Evolutionary conservation across 2,113 vertebrate species (phyloP).

Genomic region (Pontoporia blainvillei): DNA sequence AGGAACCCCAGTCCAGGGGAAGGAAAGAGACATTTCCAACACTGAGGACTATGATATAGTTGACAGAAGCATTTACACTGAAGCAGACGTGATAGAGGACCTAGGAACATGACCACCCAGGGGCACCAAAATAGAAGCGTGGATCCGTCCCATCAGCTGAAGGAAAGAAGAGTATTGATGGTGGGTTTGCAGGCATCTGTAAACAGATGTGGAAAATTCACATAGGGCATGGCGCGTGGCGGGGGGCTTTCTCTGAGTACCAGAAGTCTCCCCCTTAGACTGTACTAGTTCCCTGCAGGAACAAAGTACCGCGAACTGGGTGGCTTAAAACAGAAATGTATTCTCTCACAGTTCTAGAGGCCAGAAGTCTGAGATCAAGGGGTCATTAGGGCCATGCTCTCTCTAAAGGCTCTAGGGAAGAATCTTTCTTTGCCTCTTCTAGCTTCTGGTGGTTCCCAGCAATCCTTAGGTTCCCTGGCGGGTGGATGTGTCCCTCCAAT

Average conservation of each 20-base stretch:
- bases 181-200: neutral
- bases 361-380: neutral
- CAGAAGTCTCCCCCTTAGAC: neutral
- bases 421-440: neutral
- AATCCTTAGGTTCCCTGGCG: neutral
- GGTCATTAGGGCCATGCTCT: accelerated
- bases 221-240: accelerated
- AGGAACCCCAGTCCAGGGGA: neutral
- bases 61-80: neutral
- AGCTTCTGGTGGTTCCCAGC: neutral
- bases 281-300: accelerated
- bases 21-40: neutral
- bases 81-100: neutral
- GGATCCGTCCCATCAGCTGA: neutral
- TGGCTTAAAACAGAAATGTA: neutral
- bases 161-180: neutral
- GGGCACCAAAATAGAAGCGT: neutral
- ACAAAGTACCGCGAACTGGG: neutral
- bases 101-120: accelerated
- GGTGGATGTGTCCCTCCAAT: accelerated
- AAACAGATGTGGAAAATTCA: neutral
- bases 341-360: neutral
- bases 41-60: accelerated
- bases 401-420: too few relatives aligned
- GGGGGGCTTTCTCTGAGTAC: neutral